Base-by-base conservation (phyloP, 2,888 invertebrate species). In the Idaea straminata region DNA sequence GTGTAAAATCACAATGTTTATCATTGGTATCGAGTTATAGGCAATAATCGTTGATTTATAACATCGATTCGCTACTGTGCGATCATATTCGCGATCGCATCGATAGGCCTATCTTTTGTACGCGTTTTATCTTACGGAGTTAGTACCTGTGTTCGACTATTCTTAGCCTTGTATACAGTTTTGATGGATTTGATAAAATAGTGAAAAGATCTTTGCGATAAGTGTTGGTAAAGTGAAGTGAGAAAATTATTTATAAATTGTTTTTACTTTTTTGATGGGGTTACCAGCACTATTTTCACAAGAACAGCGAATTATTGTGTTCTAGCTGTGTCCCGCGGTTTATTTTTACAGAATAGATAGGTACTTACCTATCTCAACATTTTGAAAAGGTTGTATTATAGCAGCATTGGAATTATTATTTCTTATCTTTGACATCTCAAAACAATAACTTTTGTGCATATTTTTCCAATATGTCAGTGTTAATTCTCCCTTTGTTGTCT, bases 21-120 rank as follows among this genome's bases (percentile, higher is more conserved):
- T 86, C 86, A 86, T 78, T 81, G 81, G 58, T 77, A 80, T 74
- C 78, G 81, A 83, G 81, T 83, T 84, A 84, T 84, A 82, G 84
- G 82, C 83, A 83, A 87, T 86, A 85, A 83, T 77, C 73, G 75
- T 84, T 88, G 87, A 89, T 84, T 88, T 87, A 89, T 85, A 78
- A 78, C 71, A 72, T 72, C 77, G 80, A 82, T 82, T 82, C 80
- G 85, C 85, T 85, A 87, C 87, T 79, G 85, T 69, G 76, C 75
- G 80, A 80, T 82, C 78, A 80, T 74, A 47, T 47, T 47, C 76
- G 80, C 85, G 81, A 81, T 76, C 74, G 72, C 73, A 67, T 70
- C 77, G 84, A 86, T 86, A 84, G 80, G 79, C 81, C 80, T 82
- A 82, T 77, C 71, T 73, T 70, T 68, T 62, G 67, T 75, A 71